Percentiles rank a stretch among this genome's conserved stretches.
phyloP scores from a whole-genome alignment of 2,888 invertebrate species.

The Agrotis ipsilon region DNA sequence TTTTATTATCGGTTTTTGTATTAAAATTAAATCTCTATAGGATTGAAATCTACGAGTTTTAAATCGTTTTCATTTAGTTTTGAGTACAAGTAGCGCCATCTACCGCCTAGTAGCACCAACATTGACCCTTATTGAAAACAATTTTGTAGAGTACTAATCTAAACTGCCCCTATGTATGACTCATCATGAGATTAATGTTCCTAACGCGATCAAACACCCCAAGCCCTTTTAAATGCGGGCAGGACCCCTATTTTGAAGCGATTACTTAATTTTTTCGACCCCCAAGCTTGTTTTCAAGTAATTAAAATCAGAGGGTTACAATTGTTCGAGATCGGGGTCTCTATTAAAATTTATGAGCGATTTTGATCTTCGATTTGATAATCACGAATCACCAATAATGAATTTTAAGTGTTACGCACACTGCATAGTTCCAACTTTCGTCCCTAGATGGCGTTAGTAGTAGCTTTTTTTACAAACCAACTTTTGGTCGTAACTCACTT shows the following conservation, averaged over 20 bases:
- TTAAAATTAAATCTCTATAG: neutral
- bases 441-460: slow-evolving; percentile 48
- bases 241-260: slow-evolving; percentile 44
- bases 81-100: slow-evolving; percentile 21
- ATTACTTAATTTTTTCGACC: slow-evolving; percentile 52
- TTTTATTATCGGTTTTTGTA: neutral
- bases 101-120: slow-evolving; percentile 20
- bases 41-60: too few relatives aligned
- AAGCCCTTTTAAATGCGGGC: slow-evolving; percentile 60
- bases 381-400: neutral
- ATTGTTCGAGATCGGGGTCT: slow-evolving; percentile 17
- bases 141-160: slow-evolving; percentile 45
- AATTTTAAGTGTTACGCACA: neutral
- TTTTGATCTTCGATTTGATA: slow-evolving; percentile 1
- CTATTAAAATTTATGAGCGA: neutral
- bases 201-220: slow-evolving; percentile 42
- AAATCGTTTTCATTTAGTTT: neutral
- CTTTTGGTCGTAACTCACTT: neutral
- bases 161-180: slow-evolving; percentile 60
- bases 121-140: slow-evolving; percentile 27
- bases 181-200: slow-evolving; percentile 48
- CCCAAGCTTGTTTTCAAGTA: slow-evolving; percentile 31
- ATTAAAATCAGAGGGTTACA: slow-evolving; percentile 49
- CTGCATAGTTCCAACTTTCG: neutral
- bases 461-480: neutral